Percentiles rank a stretch among this genome's conserved stretches.
These are phyloP conservation scores for Drosophila erecta DNA, from an alignment of 1,140 invertebrate species.

Conservation along the genomic window DNA sequence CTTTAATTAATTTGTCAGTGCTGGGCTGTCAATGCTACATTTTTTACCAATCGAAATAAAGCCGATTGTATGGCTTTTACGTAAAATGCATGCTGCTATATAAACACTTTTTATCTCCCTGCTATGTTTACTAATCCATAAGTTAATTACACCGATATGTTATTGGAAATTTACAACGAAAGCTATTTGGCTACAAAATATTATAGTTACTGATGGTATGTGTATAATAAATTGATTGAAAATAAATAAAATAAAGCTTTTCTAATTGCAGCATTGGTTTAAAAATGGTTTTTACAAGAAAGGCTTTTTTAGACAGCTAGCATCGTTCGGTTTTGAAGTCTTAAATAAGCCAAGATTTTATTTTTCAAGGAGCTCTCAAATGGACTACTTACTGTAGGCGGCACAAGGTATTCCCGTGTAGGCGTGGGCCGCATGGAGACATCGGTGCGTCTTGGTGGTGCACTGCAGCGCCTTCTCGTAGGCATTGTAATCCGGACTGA, in stretches of 20 bases:
- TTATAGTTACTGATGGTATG: no score
- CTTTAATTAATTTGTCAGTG: background rate
- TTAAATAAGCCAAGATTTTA: no score
- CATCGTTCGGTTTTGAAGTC: background rate
- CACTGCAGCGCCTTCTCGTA: constrained; percentile 87
- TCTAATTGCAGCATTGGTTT: no score
- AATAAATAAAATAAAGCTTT: no score
- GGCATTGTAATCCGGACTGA: constrained; percentile 86
- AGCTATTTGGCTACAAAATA: no score
- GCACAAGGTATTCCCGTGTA: constrained; percentile 95
- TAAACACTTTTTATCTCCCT: background rate
- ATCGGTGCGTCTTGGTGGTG: constrained; percentile 93
- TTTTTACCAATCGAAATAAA: background rate
- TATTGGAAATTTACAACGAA: no score
- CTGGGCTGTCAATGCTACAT: background rate
- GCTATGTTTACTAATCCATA: background rate
- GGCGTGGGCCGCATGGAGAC: constrained; percentile 95
- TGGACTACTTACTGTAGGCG: constrained; percentile 90
- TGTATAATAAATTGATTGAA: no score
- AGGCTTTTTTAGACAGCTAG: no score
- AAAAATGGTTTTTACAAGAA: no score
- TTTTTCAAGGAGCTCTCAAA: background rate
- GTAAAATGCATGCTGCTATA: no score
- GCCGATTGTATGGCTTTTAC: background rate
- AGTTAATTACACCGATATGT: background rate